These are phyloP conservation scores for Halocynthia roretzi DNA, from an alignment of 23 tunicate genomes.

Conservation along the genomic window DNA sequence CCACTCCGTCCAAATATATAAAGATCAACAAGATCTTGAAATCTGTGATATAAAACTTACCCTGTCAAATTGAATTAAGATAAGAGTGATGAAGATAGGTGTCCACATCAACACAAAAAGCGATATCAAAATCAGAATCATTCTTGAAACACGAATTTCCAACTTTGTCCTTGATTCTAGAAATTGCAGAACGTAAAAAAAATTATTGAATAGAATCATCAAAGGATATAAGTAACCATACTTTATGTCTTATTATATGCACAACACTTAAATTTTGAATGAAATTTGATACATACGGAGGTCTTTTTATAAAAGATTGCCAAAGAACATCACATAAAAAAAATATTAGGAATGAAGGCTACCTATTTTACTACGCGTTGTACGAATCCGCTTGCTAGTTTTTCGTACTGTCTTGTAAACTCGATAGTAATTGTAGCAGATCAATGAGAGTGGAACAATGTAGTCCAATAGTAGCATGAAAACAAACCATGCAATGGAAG, in stretches of 20 bases:
- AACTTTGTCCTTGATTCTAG: conserved; percentile 8
- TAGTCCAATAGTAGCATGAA: conserved; percentile 20
- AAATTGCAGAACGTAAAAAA: background rate
- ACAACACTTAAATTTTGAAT: background rate
- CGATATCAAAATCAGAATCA: conserved; percentile 6
- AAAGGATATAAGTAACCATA: background rate
- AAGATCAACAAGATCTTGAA: background rate
- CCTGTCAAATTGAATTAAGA: conserved; percentile 15
- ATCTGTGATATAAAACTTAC: conserved; percentile 15
- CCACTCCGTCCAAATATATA: no score
- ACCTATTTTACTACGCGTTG: background rate
- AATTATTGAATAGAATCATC: background rate
- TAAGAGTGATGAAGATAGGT: conserved; percentile 23
- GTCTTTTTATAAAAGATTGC: no score
- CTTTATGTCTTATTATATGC: background rate
- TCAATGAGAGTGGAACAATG: conserved; percentile 17
- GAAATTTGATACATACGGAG: background rate
- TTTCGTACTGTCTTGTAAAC: conserved; percentile 25
- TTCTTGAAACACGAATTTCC: conserved; percentile 34
- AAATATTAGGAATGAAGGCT: no score
- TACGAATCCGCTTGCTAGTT: background rate
- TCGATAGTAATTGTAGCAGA: conserved; percentile 25
- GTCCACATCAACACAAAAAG: conserved; percentile 40
- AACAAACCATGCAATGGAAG: conserved; percentile 8
- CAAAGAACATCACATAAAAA: no score